Evolutionary conservation across 2,113 vertebrate species (phyloP).

Genomic region (Strix uralensis): DNA sequence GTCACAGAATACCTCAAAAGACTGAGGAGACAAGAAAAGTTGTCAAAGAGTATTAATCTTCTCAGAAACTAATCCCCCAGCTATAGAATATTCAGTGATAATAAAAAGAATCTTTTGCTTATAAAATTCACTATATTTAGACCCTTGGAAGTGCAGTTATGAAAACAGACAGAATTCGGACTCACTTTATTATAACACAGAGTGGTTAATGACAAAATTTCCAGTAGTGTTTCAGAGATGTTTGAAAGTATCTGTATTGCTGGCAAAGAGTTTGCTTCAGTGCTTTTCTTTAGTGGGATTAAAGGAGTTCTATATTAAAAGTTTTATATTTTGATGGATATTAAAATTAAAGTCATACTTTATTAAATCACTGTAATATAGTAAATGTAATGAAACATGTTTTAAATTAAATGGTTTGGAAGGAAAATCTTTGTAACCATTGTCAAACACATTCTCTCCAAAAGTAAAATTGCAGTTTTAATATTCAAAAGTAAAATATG

Average conservation of each 20-base stretch:
- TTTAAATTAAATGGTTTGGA: background rate
- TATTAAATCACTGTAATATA: background rate
- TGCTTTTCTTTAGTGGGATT: background rate
- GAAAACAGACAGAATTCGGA: background rate
- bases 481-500: background rate
- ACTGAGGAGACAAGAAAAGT: background rate
- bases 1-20: background rate
- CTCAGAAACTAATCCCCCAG: background rate
- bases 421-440: background rate
- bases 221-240: background rate
- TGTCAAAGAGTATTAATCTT: background rate
- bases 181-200: background rate
- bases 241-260: background rate
- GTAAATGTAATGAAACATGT: background rate
- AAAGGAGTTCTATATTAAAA: background rate
- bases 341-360: conserved; percentile 6
- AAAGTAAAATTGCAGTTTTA: background rate
- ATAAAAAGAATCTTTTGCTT: background rate
- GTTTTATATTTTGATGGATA: background rate
- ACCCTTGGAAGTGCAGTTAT: background rate
- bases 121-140: background rate
- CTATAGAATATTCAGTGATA: background rate
- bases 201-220: conserved; percentile 5
- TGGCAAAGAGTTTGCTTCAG: background rate
- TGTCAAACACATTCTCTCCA: background rate